These are phyloP conservation scores for Microhierax caerulescens DNA, from an alignment of 2,797 vertebrate genomes.

Conservation along the genomic window DNA sequence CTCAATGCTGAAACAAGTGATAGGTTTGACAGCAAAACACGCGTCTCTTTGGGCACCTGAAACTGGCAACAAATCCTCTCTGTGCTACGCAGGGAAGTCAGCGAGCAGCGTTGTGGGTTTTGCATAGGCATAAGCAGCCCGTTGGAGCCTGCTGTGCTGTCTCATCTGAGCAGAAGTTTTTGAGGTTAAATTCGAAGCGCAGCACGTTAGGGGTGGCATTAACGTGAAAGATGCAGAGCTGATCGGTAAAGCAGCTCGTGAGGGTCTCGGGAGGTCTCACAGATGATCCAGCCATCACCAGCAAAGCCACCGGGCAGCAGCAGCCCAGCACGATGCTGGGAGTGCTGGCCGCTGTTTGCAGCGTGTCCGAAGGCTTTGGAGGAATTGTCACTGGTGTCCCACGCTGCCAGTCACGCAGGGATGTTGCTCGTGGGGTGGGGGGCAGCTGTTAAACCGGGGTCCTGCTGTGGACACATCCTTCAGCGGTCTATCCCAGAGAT, in stretches of 20 bases:
- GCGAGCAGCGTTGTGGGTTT: not conserved
- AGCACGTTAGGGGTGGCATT: not conserved
- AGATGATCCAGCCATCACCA: not conserved
- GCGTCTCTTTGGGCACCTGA: not conserved
- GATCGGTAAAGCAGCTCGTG: not conserved
- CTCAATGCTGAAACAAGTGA: not conserved
- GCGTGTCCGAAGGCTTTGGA: fast-evolving
- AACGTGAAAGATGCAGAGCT: too few relatives aligned
- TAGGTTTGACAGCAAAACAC: not conserved
- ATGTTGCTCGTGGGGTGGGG: not conserved
- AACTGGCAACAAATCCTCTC: not conserved
- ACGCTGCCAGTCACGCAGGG: not conserved
- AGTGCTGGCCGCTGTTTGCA: too few relatives aligned
- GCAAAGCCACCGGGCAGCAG: not conserved
- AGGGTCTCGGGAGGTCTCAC: not conserved
- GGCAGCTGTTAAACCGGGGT: not conserved
- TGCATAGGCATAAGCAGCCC: not conserved
- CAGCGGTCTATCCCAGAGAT: not conserved
- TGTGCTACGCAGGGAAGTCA: not conserved
- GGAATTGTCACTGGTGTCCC: not conserved
- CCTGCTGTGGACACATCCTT: not conserved
- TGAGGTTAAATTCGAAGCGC: not conserved
- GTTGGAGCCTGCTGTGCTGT: not conserved
- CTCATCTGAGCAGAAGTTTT: not conserved
- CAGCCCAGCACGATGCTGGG: not conserved